Conservation (phyloP, 2,113 vertebrate genomes). For the Oophaga pumilio region DNA sequence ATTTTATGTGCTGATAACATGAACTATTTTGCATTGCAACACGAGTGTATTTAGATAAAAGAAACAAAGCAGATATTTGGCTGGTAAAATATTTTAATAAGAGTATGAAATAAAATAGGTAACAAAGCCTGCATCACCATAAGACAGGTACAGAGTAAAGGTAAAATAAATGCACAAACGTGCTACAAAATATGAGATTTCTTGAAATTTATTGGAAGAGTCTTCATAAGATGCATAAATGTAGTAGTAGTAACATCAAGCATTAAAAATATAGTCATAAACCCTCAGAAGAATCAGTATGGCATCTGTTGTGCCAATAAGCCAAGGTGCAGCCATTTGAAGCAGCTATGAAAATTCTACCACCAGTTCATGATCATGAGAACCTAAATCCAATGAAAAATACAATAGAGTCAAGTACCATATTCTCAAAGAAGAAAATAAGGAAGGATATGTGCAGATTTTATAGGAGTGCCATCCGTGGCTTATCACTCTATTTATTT, state of each 20-base stretch:
- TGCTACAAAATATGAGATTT: neutral
- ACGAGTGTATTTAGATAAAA: neutral
- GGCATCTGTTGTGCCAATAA: neutral
- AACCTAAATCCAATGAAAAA: neutral
- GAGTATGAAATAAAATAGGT: neutral
- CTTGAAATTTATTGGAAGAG: neutral
- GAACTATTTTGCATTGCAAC: neutral
- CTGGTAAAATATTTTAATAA: neutral
- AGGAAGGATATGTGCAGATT: neutral
- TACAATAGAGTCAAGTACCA: neutral
- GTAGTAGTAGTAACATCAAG: neutral
- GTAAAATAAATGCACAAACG: neutral
- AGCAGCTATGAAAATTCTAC: neutral
- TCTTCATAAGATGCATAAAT: neutral
- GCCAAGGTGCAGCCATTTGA: neutral
- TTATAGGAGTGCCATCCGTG: neutral
- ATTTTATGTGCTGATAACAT: neutral
- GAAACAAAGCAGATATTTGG: neutral
- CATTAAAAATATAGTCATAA: neutral
- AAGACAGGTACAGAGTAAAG: neutral
- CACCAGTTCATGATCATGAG: neutral
- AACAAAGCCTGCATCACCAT: neutral
- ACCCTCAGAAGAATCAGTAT: neutral
- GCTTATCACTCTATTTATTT: neutral
- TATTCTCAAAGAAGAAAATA: neutral